phyloP scores from a whole-genome alignment of 30 jellyfish, hydroid and myxozoan genomes.

The Hydractinia echinata region DNA sequence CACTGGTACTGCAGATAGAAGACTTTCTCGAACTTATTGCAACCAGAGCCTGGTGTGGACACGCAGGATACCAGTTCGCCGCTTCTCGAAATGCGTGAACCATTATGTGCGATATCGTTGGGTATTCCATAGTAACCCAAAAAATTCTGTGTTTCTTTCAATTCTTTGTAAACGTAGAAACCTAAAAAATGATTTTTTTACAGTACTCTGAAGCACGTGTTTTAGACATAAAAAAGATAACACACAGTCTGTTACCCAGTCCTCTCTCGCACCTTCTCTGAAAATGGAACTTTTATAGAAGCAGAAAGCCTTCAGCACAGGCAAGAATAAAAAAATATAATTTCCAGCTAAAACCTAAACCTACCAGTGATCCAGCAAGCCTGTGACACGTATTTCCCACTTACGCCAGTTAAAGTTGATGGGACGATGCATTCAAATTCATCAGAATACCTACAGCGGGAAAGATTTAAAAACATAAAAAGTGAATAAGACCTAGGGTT shows the following conservation, averaged over 20 bases:
- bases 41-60: background rate
- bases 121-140: constrained; percentile 34
- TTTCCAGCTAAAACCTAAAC: background rate
- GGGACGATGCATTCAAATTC: constrained; percentile 28
- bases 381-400: background rate
- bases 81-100: background rate
- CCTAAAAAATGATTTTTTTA: constrained; percentile 3
- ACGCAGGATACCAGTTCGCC: background rate
- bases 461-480: background rate
- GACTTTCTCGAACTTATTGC: constrained; percentile 18
- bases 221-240: too few species aligned
- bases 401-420: constrained; percentile 1
- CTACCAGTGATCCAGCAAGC: constrained; percentile 43
- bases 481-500: too few species aligned
- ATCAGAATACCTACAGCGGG: constrained; percentile 24
- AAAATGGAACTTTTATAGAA: too few species aligned
- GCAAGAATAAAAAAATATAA: too few species aligned
- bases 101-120: constrained; percentile 9
- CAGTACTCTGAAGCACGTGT: too few species aligned
- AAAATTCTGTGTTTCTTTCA: constrained; percentile 4
- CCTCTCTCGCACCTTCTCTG: too few species aligned
- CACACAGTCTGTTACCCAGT: too few species aligned
- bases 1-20: constrained; percentile 36
- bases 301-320: too few species aligned
- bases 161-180: constrained; percentile 23